phyloP scores from a whole-genome alignment of 2,888 invertebrate species.

The Notocelia uddmanniana region DNA sequence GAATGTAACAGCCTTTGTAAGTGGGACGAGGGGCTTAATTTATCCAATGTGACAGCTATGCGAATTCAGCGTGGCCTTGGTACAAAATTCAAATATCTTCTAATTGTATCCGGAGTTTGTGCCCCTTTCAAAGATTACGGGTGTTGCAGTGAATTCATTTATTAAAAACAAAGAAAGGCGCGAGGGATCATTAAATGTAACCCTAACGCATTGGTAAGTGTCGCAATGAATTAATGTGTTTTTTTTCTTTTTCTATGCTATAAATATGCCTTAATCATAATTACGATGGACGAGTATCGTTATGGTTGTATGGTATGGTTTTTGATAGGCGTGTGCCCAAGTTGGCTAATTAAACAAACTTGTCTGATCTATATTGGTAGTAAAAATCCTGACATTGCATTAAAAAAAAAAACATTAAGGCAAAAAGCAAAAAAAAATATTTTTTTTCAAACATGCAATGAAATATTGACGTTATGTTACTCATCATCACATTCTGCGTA shows the following conservation, averaged over 20 bases:
- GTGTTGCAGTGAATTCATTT: neutral
- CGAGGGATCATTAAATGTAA: neutral
- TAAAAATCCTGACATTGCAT: too few species aligned
- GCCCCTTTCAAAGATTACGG: constrained; percentile 7
- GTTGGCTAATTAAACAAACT: too few species aligned
- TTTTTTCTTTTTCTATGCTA: neutral
- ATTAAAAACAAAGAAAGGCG: neutral
- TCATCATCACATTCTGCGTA: too few species aligned
- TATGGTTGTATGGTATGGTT: too few species aligned
- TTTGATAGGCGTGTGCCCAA: too few species aligned
- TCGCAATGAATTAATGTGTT: neutral
- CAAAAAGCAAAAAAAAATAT: too few species aligned
- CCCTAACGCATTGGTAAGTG: neutral
- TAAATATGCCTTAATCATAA: too few species aligned
- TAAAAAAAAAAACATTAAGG: too few species aligned
- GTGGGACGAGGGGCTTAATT: constrained; percentile 68
- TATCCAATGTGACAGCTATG: constrained; percentile 71
- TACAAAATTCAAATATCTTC: constrained; percentile 53
- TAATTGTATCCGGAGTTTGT: constrained; percentile 34
- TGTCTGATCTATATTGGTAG: too few species aligned
- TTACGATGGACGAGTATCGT: too few species aligned
- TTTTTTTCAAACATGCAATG: too few species aligned
- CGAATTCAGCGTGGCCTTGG: constrained; percentile 57
- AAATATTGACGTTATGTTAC: too few species aligned
- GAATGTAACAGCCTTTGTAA: constrained; percentile 65